Conservation (phyloP, 2,113 vertebrate genomes). For the Nansenia antarctica region DNA sequence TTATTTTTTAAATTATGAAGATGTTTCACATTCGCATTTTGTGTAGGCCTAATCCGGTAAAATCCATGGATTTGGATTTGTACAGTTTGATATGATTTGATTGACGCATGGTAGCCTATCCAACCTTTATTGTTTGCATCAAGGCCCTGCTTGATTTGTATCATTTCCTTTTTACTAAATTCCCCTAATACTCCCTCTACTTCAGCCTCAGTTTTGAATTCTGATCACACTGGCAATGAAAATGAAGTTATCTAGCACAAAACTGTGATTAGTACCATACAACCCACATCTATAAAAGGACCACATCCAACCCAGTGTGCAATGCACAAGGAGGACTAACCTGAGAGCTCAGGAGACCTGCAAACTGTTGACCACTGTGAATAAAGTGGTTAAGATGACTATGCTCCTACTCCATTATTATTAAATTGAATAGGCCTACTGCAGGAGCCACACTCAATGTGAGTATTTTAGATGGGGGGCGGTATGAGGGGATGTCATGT, state of each 20-base stretch:
- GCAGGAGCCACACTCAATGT: constrained; percentile 24
- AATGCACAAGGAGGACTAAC: neutral
- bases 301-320: neutral
- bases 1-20: no score
- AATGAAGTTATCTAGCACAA: neutral
- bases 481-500: constrained; percentile 26
- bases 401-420: constrained; percentile 39
- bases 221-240: neutral
- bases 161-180: neutral
- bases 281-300: neutral
- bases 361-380: constrained; percentile 3
- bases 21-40: no score
- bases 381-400: constrained; percentile 29
- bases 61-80: no score
- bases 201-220: neutral
- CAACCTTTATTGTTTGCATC: neutral
- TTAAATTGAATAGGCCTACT: constrained; percentile 27
- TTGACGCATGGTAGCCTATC: no score
- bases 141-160: neutral
- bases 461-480: constrained; percentile 30
- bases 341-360: neutral
- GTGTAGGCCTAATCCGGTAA: no score
- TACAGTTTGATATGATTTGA: no score
- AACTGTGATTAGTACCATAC: neutral
- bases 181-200: neutral